Percentiles rank a stretch among this genome's conserved stretches.
These are phyloP conservation scores for Acrossocheilus fasciatus DNA, from an alignment of 2,797 vertebrate genomes.

Conservation along the genomic window DNA sequence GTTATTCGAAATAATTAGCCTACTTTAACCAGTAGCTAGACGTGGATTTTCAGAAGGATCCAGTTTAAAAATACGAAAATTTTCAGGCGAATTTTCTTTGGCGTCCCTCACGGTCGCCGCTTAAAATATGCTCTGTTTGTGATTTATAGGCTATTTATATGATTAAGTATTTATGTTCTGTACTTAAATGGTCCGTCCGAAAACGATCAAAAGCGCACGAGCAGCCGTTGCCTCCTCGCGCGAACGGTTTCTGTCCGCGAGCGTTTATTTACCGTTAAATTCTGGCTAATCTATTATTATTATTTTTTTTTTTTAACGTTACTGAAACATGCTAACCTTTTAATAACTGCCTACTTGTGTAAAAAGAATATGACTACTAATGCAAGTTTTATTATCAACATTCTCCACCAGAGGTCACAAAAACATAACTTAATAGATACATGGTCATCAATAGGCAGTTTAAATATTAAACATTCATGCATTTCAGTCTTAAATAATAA, in stretches of 20 bases:
- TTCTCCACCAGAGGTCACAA: conserved; percentile 49
- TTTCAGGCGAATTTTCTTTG: not conserved
- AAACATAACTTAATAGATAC: not conserved
- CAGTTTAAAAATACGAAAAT: not conserved
- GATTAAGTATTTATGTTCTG: not conserved
- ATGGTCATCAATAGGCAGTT: not conserved
- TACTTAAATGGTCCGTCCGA: not conserved
- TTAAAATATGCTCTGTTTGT: not conserved
- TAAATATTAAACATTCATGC: not conserved
- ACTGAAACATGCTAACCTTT: not conserved
- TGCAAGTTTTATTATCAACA: not conserved
- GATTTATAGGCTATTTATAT: not conserved
- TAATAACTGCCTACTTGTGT: not conserved
- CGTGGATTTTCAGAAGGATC: not conserved
- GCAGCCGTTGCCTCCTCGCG: no score
- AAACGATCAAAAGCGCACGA: not conserved
- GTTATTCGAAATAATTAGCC: not conserved
- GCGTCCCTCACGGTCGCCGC: not conserved
- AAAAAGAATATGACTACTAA: not conserved
- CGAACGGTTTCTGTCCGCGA: not conserved
- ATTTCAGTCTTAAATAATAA: not conserved
- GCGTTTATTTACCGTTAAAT: not conserved
- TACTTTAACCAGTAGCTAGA: not conserved
- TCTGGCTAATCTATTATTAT: not conserved
- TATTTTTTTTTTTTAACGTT: not conserved